phyloP scores from a whole-genome alignment of 2,888 invertebrate species.

The Rotaria socialis region DNA sequence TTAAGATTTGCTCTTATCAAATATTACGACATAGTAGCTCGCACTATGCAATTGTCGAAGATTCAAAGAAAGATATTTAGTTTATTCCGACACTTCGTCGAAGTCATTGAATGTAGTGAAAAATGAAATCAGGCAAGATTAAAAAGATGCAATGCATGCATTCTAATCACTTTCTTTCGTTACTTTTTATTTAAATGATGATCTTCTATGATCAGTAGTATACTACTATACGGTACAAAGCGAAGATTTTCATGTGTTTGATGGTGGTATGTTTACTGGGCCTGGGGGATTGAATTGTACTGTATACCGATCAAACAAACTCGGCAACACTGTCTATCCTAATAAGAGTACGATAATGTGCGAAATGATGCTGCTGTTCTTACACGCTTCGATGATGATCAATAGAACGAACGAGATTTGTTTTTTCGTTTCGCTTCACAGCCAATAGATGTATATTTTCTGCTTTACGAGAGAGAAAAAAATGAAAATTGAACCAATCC shows the following conservation, averaged over 20 bases:
- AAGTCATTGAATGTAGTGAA: too few relatives aligned
- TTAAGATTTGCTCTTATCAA: background rate
- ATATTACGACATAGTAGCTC: constrained; percentile 5
- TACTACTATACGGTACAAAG: background rate
- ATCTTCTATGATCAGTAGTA: background rate
- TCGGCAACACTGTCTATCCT: constrained; percentile 3
- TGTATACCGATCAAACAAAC: constrained; percentile 20
- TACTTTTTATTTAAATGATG: background rate
- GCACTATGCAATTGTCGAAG: background rate
- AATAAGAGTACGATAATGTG: constrained; percentile 8
- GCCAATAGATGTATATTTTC: background rate
- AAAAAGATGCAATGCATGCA: too few relatives aligned
- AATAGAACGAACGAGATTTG: background rate
- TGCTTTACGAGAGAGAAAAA: background rate
- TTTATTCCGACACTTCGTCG: too few relatives aligned
- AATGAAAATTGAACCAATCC: background rate
- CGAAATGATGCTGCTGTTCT: constrained; percentile 29
- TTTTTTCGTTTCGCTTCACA: background rate
- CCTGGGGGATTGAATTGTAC: constrained; percentile 3
- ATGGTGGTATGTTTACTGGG: background rate
- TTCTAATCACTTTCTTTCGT: background rate
- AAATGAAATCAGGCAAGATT: too few relatives aligned
- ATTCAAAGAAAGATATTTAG: background rate
- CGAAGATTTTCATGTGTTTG: background rate
- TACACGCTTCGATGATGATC: constrained; percentile 16